Evolutionary conservation across 1,140 invertebrate genomes (phyloP).

Genomic region (Bursaphelenchus mucronatus): DNA sequence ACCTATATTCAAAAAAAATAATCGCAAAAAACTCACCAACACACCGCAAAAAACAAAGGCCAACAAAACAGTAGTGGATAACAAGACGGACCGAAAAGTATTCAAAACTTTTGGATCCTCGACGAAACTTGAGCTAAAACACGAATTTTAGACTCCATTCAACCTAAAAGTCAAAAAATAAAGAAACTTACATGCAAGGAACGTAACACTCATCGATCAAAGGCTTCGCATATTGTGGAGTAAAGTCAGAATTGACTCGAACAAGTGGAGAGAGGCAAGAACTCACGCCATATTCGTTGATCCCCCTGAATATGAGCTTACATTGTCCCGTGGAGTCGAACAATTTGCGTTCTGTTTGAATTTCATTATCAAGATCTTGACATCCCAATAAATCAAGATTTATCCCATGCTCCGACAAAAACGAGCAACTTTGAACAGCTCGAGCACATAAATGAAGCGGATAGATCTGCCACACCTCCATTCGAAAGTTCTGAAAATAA

Average conservation of each 20-base stretch:
- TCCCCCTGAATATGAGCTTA: conserved; percentile 6
- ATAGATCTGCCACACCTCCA: conserved; percentile 14
- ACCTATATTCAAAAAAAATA: too few relatives aligned
- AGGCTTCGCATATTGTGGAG: neutral
- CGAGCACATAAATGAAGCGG: conserved; percentile 1
- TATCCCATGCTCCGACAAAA: neutral
- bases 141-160: too few relatives aligned
- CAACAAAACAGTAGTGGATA: neutral
- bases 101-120: neutral
- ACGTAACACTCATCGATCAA: conserved; percentile 16
- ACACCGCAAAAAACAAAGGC: conserved; percentile 3
- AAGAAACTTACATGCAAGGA: conserved; percentile 1
- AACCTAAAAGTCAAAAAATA: neutral
- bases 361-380: conserved; percentile 3
- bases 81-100: neutral
- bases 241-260: conserved; percentile 5
- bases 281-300: neutral
- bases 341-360: neutral
- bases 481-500: conserved; percentile 6
- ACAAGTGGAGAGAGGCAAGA: conserved; percentile 4
- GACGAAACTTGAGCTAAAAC: neutral
- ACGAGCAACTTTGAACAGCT: neutral
- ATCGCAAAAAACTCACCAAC: too few relatives aligned
- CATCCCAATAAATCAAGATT: conserved; percentile 2
- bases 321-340: conserved; percentile 3